phyloP scores from a whole-genome alignment of 2,888 invertebrate genomes.

The Lordiphosa fenestrarum region DNA sequence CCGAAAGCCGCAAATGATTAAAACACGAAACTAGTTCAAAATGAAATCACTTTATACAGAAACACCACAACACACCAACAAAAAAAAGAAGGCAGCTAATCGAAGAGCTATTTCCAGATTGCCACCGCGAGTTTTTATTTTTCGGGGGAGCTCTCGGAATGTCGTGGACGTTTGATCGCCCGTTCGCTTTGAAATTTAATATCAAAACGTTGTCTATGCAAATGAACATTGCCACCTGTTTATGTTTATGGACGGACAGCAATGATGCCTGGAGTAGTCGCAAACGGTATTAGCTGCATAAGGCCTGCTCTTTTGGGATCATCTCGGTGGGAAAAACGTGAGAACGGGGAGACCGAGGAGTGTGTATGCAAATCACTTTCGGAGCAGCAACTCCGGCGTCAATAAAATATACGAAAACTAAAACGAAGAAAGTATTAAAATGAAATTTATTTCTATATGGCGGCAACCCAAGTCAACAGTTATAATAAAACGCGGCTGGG shows the following conservation, averaged over 20 bases:
- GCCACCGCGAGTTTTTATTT: constrained; percentile 38
- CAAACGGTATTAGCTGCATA: constrained; percentile 60
- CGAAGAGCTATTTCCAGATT: constrained; percentile 50
- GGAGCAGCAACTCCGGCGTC: constrained; percentile 25
- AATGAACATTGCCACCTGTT: constrained; percentile 77
- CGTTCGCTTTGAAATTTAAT: constrained; percentile 71
- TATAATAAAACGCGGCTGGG: constrained; percentile 69
- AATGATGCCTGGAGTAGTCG: constrained; percentile 1
- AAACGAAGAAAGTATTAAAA: constrained; percentile 75
- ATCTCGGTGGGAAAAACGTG: constrained; percentile 70
- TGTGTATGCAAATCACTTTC: constrained; percentile 71
- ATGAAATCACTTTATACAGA: constrained; percentile 17
- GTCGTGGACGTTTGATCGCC: constrained; percentile 45
- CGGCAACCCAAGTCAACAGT: constrained; percentile 58
- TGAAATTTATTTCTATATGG: constrained; percentile 61
- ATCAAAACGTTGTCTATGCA: constrained; percentile 72
- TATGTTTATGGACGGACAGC: constrained; percentile 60
- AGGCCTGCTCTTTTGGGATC: constrained; percentile 43
- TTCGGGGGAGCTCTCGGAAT: constrained; percentile 40
- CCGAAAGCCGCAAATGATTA: constrained; percentile 46
- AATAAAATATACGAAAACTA: constrained; percentile 71
- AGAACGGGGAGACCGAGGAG: constrained; percentile 47
- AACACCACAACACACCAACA: no score
- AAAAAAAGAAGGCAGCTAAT: constrained; percentile 39
- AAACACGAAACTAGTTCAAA: constrained; percentile 49